Conservation (phyloP, 1,140 invertebrate species). For the Ostrea edulis region DNA sequence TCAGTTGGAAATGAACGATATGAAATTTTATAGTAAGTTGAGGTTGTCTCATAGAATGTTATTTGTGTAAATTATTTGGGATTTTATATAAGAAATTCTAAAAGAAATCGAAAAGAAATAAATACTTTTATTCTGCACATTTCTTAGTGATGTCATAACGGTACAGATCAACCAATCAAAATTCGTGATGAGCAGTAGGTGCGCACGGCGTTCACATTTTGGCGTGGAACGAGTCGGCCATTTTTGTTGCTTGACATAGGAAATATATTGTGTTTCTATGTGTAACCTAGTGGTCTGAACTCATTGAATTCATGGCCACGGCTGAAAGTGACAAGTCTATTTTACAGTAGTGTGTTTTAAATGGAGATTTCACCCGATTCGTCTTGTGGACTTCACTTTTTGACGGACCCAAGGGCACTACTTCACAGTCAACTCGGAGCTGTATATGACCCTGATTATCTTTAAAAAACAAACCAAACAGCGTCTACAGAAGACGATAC, state of each 20-base stretch:
- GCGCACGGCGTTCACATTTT: constrained; percentile 72
- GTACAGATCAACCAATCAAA: constrained; percentile 70
- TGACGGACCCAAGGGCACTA: constrained; percentile 56
- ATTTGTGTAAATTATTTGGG: too few species aligned
- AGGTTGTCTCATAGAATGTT: too few species aligned
- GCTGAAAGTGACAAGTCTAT: constrained; percentile 43
- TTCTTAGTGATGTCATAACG: constrained; percentile 72
- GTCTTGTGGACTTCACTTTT: constrained; percentile 35
- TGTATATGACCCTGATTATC: constrained; percentile 38
- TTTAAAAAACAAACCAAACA: background rate
- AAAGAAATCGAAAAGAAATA: too few species aligned
- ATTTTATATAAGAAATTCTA: too few species aligned
- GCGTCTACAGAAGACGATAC: background rate
- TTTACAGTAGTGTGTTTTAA: constrained; percentile 29
- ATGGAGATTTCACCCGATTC: constrained; percentile 40
- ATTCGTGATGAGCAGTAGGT: constrained; percentile 65
- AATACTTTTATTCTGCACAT: background rate
- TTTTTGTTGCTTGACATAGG: constrained; percentile 69
- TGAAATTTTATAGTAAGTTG: too few species aligned
- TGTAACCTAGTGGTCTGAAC: constrained; percentile 45
- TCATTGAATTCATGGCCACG: constrained; percentile 38
- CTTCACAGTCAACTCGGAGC: constrained; percentile 47
- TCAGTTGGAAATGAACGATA: too few species aligned
- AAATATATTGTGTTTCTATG: constrained; percentile 64
- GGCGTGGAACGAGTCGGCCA: constrained; percentile 76